A percentile compares a stretch with the other conserved stretches of the same genome.
Conservation (phyloP, 1,140 invertebrate species). For the Sycobia sp. region DNA sequence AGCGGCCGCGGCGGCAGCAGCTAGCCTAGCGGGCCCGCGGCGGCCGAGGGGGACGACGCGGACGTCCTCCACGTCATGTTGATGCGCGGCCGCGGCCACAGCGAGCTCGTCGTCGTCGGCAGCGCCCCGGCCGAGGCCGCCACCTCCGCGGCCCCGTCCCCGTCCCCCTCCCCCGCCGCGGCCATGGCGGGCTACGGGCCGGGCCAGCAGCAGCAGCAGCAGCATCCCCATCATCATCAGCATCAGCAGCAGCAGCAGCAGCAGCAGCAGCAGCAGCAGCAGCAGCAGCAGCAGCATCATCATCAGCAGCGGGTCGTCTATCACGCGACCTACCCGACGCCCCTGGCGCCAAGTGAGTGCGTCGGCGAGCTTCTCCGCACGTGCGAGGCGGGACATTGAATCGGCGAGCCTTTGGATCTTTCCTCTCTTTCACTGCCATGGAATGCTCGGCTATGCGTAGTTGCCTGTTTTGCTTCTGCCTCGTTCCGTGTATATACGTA, state of each 20-base stretch:
- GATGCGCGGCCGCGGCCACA: slow-evolving; percentile 28
- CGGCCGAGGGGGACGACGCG: slow-evolving; percentile 4
- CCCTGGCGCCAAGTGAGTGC: slow-evolving; percentile 60
- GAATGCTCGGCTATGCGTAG: too few relatives aligned
- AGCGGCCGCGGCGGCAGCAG: background rate
- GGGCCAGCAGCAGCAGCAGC: too few relatives aligned
- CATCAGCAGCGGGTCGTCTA: slow-evolving; percentile 53
- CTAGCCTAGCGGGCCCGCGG: slow-evolving; percentile 24
- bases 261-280: background rate
- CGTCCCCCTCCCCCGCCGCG: too few relatives aligned
- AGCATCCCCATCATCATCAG: too few relatives aligned
- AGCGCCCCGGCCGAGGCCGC: background rate
- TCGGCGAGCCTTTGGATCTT: too few relatives aligned
- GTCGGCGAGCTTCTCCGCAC: background rate
- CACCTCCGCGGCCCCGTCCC: too few relatives aligned
- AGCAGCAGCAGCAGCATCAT: slow-evolving; percentile 38
- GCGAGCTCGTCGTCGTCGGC: slow-evolving; percentile 30
- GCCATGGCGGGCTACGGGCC: too few relatives aligned
- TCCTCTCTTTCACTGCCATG: too few relatives aligned
- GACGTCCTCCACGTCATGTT: slow-evolving; percentile 26
- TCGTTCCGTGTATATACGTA: too few relatives aligned
- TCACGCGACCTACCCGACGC: slow-evolving; percentile 61
- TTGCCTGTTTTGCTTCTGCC: too few relatives aligned
- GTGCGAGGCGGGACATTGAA: background rate
- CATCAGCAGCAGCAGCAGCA: background rate